Percentiles rank a stretch among this genome's conserved stretches.
phyloP scores from a whole-genome alignment of 1,140 invertebrate species.

The Saccostrea echinata region DNA sequence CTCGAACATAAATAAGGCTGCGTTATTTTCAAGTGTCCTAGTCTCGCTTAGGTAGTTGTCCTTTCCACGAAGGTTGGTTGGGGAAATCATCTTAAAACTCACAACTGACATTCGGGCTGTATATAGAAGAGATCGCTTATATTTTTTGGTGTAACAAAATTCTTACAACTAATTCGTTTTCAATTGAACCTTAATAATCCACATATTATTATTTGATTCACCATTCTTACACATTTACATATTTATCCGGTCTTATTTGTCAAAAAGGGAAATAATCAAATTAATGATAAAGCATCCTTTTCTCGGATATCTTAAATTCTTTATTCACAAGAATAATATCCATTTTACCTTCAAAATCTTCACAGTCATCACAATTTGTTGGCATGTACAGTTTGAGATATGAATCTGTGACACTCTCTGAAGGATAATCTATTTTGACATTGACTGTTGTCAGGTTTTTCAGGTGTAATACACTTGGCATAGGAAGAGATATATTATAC shows the following conservation, averaged over 20 bases:
- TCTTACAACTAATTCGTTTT: not conserved
- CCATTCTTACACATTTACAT: no score
- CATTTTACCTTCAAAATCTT: not conserved
- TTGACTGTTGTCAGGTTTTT: not conserved
- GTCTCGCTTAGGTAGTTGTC: not conserved
- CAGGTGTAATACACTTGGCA: not conserved
- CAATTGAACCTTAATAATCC: no score
- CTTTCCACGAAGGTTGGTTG: not conserved
- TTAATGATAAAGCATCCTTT: no score
- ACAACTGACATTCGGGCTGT: not conserved
- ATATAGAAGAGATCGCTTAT: not conserved
- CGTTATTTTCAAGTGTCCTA: not conserved
- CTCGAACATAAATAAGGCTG: not conserved
- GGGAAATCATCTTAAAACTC: not conserved
- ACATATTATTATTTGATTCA: no score
- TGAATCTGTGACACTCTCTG: not conserved
- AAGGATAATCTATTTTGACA: not conserved
- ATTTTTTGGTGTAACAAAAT: not conserved
- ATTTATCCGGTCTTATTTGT: no score
- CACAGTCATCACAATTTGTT: not conserved
- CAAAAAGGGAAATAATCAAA: not conserved
- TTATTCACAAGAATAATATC: not conserved
- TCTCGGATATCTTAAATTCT: not conserved
- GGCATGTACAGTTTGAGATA: slow-evolving; percentile 19
- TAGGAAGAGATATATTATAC: not conserved